Base-by-base conservation (phyloP, 2,888 invertebrate genomes). In the Oegoconia quadripuncta region DNA sequence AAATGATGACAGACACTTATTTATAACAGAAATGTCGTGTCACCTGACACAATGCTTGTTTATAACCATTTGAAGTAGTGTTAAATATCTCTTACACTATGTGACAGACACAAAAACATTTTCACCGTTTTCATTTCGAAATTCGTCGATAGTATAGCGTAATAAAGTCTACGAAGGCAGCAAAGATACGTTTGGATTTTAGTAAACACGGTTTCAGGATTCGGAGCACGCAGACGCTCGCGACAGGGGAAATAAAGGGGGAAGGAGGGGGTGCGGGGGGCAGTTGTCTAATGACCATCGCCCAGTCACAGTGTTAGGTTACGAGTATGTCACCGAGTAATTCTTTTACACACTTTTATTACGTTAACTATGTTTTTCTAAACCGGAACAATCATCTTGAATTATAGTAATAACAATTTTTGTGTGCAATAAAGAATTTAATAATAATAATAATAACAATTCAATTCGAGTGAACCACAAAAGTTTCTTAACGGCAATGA, bases 211-310 rank as follows among this genome's bases (percentile, higher is more conserved):
- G 47, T 56, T 67, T 70, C 52, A 52, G 55, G 54, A 73, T 74
- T 71, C 71, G 20, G 46, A 48, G 60, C 74, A 72, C 74, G 74
- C 52, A 41, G 54, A 46, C 42, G 41, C 44, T 53, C 41, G 59
- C 59, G 68, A 73, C 74, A 70, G 59, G 59, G 65, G 59, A 64
- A 67, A 62, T 72, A 68, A 66, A 64, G 57, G 63, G 41, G 44
- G 54, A 44, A 31, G 50, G 44, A 9, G 23, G 7, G 12, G 46
- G 28, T 28, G 23, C 28, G 47, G 41, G 40, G 32, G 41, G 48
- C 40, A 51, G 43, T 17, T 20, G 14, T 27, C 55, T 64, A 62
- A 64, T 63, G 63, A 59, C 63, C 60, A 51, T 47, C 50, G 5
- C n/a, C n/a, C n/a, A n/a, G n/a, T n/a, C n/a, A n/a, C n/a, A n/a